Base-by-base conservation (phyloP, 1,140 invertebrate species). In the Metaphire vulgaris region DNA sequence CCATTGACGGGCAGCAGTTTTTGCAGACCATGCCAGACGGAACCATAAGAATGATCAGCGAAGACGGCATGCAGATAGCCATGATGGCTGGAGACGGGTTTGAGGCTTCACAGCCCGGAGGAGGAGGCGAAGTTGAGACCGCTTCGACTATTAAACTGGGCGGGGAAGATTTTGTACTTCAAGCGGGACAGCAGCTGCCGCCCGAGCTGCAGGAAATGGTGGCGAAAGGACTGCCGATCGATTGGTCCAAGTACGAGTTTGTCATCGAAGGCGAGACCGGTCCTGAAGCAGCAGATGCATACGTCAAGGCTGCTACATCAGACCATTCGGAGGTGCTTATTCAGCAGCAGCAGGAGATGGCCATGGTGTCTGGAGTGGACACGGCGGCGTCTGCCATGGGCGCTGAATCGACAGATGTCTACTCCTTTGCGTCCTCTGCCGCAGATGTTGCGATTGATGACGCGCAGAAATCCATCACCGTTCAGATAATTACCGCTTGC, bases 141-240 rank as follows among this genome's bases (percentile, higher is more conserved):
- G 72, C 31, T 12, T 29, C 16, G 26, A 73, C 72, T 2, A 73
- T 73, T 28, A 73, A 73, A n/a, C 72, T 73, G 2, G 72, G 34
- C 34, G 72, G 72, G n/a, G 32, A 73, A 30, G 34, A 73, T 73
- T 73, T 73, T 73, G 33, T 73, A 2, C 34, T 73, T 2, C 72
- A 73, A 28, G 31, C 72, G 1, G 72, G 72, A 28, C 72, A 73
- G 28, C 30, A 33, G 6, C 72, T 73, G 32, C 72, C 72, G n/a
- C 72, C 72, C 28, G 72, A 73, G 41, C 32, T 73, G 56, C 72
- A 73, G 41, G 72, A 73, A 16, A 73, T 73, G 72, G 41, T 73
- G 16, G 32, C 30, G 12, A 73, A 73, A 41, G 72, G 72, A 15
- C 28, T 73, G n/a, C 72, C 72, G 56, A 34, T 73, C 34, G 72